Evolutionary conservation across 2,888 invertebrate genomes (phyloP), one percentile per base, ranked within the genome.

Genomic region (Pogonocherus hispidulus): DNA sequence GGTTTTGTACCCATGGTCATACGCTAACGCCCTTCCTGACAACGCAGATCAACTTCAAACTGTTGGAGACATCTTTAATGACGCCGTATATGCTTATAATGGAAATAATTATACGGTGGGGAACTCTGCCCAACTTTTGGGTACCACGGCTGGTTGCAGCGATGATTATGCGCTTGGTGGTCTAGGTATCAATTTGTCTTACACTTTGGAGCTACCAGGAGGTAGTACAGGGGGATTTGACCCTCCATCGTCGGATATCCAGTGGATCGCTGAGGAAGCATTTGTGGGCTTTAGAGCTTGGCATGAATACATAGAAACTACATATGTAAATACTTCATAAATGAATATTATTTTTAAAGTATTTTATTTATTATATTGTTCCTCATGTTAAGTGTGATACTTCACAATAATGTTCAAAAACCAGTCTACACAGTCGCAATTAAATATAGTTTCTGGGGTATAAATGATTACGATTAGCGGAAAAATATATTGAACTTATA

Each of bases 1-100:
- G 82, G 83, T 93, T 22, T 80, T 93, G 1, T 92, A 92, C 78
- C 90, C 92, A 0, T 93, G 91, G 91, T 92, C 79, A 1, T 91
- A 88, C 71, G 88, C 89, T 18, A 84, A 85, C 86, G 85, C 76
- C 74, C 80, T 88, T 41, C 90, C 90, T 1, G 81, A 82, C 1
- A 87, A 90, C 60, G 86, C 85, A 5, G 65, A 63, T 3, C 84
- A 83, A 56, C 84, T 90, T 0, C 85, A 87, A n/a, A 74, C 77
- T 0, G 84, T 88, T 1, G 89, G 86, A 0, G 75, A 85, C 1
- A 75, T 77, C 1, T 87, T 87, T 80, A 86, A 84, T 23, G 78
- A 85, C 3, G 87, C 86, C 6, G 88, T 89, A 32, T 72, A 80
- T 1, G 64, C 66, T 0, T 74, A 77, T 56, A 80, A 71, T 57